Evolutionary conservation across 2,113 vertebrate genomes (phyloP), one percentile per base, ranked within the genome.

Genomic region (Cebus imitator): DNA sequence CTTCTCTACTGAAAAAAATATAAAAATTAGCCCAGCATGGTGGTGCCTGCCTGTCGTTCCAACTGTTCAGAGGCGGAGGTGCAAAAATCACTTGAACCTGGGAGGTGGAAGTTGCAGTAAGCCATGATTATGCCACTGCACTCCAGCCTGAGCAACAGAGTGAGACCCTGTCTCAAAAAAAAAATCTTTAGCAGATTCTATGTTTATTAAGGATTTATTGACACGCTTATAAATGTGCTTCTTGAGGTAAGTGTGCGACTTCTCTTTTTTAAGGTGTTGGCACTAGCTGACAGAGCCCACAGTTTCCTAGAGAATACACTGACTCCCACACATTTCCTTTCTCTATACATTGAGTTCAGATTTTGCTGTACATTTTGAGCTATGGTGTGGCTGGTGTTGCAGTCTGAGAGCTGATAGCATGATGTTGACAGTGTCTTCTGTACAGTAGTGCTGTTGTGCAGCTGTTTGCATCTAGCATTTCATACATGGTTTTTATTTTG

Each of bases 161-260:
- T 27, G 58, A 27, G 58, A 11, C 58, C 25, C 58, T 61, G 58
- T 64, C 27, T 64, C 27, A 14, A 5, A 30, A 64, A 30, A 64
- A 30, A 2, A 30, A 64, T 32, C 27, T 13, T 64, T 68, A 55
- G 43, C 68, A 86, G 61, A 50, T 75, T 82, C 70, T 87, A 20
- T 78, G 76, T 90, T 92, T 57, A 90, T 79, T 92, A 45, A 79
- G 84, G 78, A 76, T 37, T 55, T 95, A 81, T 40, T 87, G 73
- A 64, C 43, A 50, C 79, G 35, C 40, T 85, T 85, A 9, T 16
- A 52, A 0, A 61, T 87, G 30, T 76, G 40, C 35, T 27, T 94
- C 89, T 90, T 92, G 92, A 93, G 52, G 27, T 93, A 70, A 88
- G 64, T 1, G 9, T 91, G 12, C 89, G 21, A 58, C 21, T 73